Percentiles rank a stretch among this genome's conserved stretches.
phyloP scores from a whole-genome alignment of 37 sponge, comb jelly and placozoan species.

The Bolinopsis microptera region DNA sequence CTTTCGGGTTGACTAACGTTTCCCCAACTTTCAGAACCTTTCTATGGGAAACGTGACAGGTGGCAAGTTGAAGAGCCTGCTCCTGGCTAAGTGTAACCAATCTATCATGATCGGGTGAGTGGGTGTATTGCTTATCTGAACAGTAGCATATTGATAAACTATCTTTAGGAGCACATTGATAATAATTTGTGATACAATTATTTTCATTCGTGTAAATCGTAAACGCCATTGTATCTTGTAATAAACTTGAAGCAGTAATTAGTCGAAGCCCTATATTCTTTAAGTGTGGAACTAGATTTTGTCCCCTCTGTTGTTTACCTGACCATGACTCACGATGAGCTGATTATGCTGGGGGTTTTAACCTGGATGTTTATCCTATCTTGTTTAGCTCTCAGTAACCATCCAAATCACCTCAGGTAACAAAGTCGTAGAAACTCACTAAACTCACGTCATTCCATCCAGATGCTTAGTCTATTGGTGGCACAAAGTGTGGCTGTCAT shows the following conservation, averaged over 20 bases:
- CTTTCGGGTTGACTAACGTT: background rate
- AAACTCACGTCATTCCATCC: too few relatives aligned
- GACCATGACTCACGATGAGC: background rate
- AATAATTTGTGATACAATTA: background rate
- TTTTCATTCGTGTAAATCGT: background rate
- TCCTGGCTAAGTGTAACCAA: conserved; percentile 66
- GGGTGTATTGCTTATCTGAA: background rate
- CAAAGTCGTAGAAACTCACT: too few relatives aligned
- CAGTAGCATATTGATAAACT: background rate
- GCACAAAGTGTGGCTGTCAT: too few relatives aligned
- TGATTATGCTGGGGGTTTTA: background rate
- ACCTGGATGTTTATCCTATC: background rate
- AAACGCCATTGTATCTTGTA: background rate
- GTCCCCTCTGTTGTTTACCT: background rate
- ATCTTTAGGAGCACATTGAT: background rate
- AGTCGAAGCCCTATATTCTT: too few relatives aligned
- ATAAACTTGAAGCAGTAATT: background rate
- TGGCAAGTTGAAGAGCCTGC: conserved; percentile 58
- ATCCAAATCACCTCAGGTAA: too few relatives aligned
- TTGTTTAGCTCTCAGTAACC: background rate
- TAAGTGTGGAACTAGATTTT: background rate
- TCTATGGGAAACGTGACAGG: conserved; percentile 62
- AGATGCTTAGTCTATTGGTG: too few relatives aligned
- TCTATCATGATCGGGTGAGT: conserved; percentile 63
- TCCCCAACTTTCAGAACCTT: background rate